Evolutionary conservation across 2,797 vertebrate species (phyloP).

Genomic region (Cuniculus paca): DNA sequence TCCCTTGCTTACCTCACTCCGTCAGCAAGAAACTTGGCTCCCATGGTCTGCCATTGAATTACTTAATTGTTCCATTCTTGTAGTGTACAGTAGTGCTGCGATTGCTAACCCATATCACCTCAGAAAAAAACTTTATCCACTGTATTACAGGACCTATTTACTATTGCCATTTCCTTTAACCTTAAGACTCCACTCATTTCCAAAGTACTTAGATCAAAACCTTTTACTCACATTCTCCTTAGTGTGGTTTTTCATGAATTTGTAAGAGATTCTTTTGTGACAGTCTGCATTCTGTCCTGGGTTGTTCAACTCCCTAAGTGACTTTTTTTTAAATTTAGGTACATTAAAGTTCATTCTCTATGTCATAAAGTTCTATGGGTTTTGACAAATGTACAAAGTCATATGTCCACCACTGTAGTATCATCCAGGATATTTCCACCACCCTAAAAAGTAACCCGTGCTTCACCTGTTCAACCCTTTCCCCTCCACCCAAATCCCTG

Average conservation of each 20-base stretch:
- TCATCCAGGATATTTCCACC: neutral
- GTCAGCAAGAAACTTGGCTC: neutral
- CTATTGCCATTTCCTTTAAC: neutral
- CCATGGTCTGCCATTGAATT: neutral
- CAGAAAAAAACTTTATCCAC: neutral
- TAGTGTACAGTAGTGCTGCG: neutral
- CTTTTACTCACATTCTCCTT: neutral
- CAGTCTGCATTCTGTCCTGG: neutral
- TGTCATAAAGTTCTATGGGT: neutral
- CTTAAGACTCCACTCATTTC: neutral
- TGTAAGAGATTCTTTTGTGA: neutral
- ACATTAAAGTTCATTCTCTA: neutral
- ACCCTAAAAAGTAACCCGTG: neutral
- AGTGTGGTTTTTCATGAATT: neutral
- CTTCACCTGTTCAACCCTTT: neutral
- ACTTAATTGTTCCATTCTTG: neutral
- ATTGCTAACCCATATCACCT: neutral
- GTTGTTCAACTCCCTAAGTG: neutral
- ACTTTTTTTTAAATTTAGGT: neutral
- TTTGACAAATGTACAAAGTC: neutral
- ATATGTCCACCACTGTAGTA: neutral
- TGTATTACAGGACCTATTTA: too few species aligned
- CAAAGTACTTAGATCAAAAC: neutral
- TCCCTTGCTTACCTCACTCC: neutral
- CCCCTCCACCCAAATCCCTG: neutral